These are phyloP conservation scores for Tamias sibiricus DNA, from an alignment of 2,113 vertebrate genomes.

Conservation along the genomic window DNA sequence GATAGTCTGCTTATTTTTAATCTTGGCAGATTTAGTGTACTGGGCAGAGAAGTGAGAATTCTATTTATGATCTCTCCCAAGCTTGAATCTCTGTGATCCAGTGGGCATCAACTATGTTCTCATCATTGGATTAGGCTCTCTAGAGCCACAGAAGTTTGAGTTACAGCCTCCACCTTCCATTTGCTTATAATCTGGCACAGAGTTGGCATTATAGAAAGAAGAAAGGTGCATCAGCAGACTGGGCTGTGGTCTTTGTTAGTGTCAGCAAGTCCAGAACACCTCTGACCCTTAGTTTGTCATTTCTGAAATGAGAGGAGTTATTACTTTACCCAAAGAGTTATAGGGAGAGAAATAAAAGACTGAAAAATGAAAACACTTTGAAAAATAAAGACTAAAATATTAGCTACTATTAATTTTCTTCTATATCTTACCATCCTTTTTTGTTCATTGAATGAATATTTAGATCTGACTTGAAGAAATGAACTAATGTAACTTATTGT, in stretches of 20 bases:
- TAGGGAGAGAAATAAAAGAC: background rate
- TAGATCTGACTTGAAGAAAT: background rate
- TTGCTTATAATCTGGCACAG: background rate
- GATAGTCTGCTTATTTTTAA: background rate
- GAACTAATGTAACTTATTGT: background rate
- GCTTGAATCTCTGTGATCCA: background rate
- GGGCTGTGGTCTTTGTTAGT: background rate
- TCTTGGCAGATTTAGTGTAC: background rate
- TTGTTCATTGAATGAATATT: background rate
- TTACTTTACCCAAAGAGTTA: background rate
- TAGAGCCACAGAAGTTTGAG: background rate
- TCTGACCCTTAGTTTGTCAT: background rate
- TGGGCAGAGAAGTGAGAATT: background rate
- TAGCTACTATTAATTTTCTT: background rate
- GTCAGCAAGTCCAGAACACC: background rate
- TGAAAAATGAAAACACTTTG: background rate
- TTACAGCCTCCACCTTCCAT: background rate
- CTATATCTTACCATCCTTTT: background rate
- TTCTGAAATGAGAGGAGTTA: background rate
- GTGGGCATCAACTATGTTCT: background rate
- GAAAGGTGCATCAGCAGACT: background rate
- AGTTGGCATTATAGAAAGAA: background rate
- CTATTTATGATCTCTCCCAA: background rate
- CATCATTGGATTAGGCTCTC: background rate
- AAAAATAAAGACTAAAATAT: background rate